These are phyloP conservation scores for Alcedo atthis DNA, from an alignment of 2,797 vertebrate genomes.

Conservation along the genomic window DNA sequence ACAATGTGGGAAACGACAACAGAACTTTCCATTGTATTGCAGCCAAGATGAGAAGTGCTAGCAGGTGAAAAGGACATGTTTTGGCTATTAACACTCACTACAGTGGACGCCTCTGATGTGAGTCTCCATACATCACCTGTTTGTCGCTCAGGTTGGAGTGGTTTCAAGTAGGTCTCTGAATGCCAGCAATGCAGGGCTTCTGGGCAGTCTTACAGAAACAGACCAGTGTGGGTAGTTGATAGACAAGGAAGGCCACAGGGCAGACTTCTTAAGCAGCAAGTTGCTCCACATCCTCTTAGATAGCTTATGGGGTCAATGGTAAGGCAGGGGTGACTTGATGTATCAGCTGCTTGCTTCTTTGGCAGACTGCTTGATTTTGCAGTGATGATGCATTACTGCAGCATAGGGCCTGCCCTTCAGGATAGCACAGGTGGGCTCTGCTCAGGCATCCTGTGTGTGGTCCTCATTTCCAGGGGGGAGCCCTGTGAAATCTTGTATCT, in stretches of 20 bases:
- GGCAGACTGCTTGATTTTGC: neutral
- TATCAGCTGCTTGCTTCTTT: neutral
- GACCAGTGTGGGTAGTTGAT: neutral
- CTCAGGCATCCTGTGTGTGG: accelerated
- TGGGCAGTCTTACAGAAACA: neutral
- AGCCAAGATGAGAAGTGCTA: neutral
- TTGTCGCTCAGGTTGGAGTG: neutral
- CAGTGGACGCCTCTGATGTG: neutral
- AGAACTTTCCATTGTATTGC: neutral
- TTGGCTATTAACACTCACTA: neutral
- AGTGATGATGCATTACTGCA: neutral
- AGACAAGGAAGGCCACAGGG: neutral
- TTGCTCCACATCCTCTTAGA: neutral
- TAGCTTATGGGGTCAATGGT: neutral
- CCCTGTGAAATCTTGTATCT: neutral
- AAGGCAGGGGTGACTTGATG: neutral
- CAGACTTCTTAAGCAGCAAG: neutral
- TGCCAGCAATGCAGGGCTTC: neutral
- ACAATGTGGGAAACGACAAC: neutral
- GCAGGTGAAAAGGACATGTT: neutral
- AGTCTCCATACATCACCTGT: neutral
- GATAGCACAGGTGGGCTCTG: neutral
- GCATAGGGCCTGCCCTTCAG: neutral
- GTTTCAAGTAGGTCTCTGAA: neutral
- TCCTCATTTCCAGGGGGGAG: neutral